These are phyloP conservation scores for Rhamphomyia laevipes DNA, from an alignment of 2,888 invertebrate genomes.

Conservation along the genomic window DNA sequence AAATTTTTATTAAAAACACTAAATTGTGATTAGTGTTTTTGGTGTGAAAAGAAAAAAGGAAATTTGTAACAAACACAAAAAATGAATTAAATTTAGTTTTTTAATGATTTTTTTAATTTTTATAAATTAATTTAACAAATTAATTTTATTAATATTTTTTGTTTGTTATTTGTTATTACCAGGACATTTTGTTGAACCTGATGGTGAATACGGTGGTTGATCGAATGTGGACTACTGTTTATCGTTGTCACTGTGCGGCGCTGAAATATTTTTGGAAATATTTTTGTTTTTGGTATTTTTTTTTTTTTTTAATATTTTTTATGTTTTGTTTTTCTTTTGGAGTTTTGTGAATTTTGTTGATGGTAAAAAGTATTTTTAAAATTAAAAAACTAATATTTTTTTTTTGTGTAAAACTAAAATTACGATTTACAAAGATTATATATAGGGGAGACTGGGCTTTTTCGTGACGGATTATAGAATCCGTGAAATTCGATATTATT, in stretches of 20 bases:
- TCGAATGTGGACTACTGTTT: conserved; percentile 40
- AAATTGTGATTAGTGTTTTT: background rate
- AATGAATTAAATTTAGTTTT: background rate
- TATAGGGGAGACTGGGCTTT: too few relatives aligned
- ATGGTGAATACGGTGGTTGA: conserved; percentile 33
- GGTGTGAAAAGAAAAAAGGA: background rate
- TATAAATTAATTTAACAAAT: conserved; percentile 10
- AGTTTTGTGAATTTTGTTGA: conserved; percentile 12
- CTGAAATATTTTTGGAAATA: conserved; percentile 37
- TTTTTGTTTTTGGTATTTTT: conserved; percentile 18
- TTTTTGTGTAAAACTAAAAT: too few relatives aligned
- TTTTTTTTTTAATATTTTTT: background rate
- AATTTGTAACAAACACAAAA: background rate
- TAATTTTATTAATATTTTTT: conserved; percentile 21
- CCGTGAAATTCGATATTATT: too few relatives aligned
- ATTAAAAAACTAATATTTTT: too few relatives aligned
- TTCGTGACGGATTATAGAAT: too few relatives aligned
- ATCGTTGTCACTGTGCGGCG: conserved; percentile 40
- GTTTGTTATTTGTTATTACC: conserved; percentile 21
- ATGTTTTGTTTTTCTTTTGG: conserved; percentile 4
- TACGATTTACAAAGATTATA: too few relatives aligned
- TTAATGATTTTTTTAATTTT: too few relatives aligned
- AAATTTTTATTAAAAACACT: background rate
- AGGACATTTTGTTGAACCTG: conserved; percentile 40
- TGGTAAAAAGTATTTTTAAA: conserved; percentile 14